Percentiles rank a stretch among this genome's conserved stretches.
These are phyloP conservation scores for Bicyclus anynana DNA, from an alignment of 1,140 invertebrate genomes.

Conservation along the genomic window DNA sequence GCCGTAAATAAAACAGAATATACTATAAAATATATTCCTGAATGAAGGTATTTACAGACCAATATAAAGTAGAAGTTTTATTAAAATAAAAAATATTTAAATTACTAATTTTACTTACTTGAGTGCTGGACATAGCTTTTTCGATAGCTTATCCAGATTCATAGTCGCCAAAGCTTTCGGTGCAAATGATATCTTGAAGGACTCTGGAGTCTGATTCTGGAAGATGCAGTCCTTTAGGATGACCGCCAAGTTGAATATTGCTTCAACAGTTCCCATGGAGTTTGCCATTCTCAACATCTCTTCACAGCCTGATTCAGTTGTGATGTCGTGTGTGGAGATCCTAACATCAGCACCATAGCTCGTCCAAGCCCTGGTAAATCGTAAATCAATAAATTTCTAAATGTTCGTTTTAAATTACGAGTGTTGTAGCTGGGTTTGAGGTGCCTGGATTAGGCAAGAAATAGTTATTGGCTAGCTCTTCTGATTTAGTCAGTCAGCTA, in stretches of 20 bases:
- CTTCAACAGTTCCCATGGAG: slow-evolving; percentile 82
- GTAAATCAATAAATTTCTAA: too few relatives aligned
- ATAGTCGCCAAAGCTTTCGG: slow-evolving; percentile 81
- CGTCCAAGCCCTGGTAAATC: slow-evolving; percentile 80
- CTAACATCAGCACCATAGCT: slow-evolving; percentile 80
- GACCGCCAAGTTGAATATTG: slow-evolving; percentile 91
- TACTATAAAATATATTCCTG: too few relatives aligned
- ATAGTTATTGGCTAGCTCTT: slow-evolving; percentile 80
- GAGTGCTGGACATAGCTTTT: slow-evolving; percentile 78
- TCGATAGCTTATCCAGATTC: slow-evolving; percentile 79
- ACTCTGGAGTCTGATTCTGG: slow-evolving; percentile 80
- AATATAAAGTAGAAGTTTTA: too few relatives aligned
- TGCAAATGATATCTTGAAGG: slow-evolving; percentile 76
- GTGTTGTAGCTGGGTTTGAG: too few relatives aligned
- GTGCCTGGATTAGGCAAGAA: too few relatives aligned
- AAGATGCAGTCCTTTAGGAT: slow-evolving; percentile 81
- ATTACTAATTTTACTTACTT: slow-evolving; percentile 47
- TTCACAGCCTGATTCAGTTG: slow-evolving; percentile 79
- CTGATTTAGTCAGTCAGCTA: slow-evolving; percentile 92
- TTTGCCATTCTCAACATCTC: slow-evolving; percentile 80
- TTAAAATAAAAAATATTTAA: too few relatives aligned
- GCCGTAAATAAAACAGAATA: too few relatives aligned
- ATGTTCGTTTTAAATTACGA: too few relatives aligned
- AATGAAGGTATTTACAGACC: too few relatives aligned
- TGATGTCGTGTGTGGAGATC: slow-evolving; percentile 82